Base-by-base conservation (phyloP, 2,888 invertebrate species). In the Sphinx pinastri region DNA sequence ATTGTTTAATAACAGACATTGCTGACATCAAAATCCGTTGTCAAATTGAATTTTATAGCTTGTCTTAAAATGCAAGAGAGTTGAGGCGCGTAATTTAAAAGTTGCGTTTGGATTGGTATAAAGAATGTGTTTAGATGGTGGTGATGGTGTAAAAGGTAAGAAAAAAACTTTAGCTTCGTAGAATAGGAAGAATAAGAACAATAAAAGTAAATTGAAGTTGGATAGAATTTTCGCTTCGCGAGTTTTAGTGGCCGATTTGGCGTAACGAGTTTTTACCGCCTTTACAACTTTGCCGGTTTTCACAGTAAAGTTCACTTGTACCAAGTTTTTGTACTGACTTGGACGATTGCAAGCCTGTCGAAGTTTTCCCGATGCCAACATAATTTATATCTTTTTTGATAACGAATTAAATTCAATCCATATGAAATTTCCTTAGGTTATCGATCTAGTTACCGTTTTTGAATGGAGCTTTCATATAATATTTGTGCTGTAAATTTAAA, bases 121-220 rank as follows among this genome's bases (percentile, higher is more conserved):
- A 90, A 88, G 88, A 91, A 88, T 88, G 86, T 87, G 87, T 87
- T 90, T 86, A 85, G 86, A 87, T 82, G 83, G 84, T 82, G 83
- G 63, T 63, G 63, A 63, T 63, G 63, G 63, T 85, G 84, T 86
- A 84, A 86, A 82, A 81, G 79, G 85, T 76, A 85, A 82, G 80
- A 84, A 88, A 88, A 87, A 88, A 87, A 79, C 78, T 85, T 91
- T 87, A 78, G 79, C 82, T 81, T 80, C 83, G 81, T 79, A 86
- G 87, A 84, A 90, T 88, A 87, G 86, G 88, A 90, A 88, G 86
- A 87, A 86, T 85, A 90, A 87, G 86, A 91, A 92, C 92, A 93
- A 91, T 92, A 92, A 93, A 93, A 92, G 91, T 91, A 92, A 93
- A 93, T 93, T 92, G 92, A 93, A 93, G 86, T 91, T 87, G 88